These are phyloP conservation scores for Mesochorus sp. DNA, from an alignment of 2,888 invertebrate species.

Conservation along the genomic window DNA sequence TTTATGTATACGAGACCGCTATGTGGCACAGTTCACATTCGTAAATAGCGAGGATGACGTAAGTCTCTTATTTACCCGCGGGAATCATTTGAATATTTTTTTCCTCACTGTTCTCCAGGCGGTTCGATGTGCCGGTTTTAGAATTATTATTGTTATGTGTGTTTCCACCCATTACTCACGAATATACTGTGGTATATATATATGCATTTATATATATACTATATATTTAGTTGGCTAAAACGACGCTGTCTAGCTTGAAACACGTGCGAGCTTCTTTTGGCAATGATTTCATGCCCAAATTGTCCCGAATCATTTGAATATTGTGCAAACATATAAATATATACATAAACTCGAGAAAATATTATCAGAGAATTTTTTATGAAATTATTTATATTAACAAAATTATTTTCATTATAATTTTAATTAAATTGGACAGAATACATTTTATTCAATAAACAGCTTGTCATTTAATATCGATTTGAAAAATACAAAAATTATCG, in stretches of 20 bases:
- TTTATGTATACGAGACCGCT: too few relatives aligned
- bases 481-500: too few relatives aligned
- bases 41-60: conserved; percentile 64
- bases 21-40: conserved; percentile 43
- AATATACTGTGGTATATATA: not conserved
- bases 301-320: not conserved
- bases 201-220: not conserved
- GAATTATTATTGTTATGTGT: conserved; percentile 21
- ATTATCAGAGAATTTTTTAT: too few relatives aligned
- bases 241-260: conserved; percentile 32
- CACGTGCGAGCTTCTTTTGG: conserved; percentile 2
- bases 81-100: conserved; percentile 25
- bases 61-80: conserved; percentile 60
- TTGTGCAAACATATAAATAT: not conserved
- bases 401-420: too few relatives aligned
- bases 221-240: too few relatives aligned
- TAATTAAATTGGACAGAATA: too few relatives aligned
- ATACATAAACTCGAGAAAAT: not conserved
- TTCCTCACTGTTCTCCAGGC: not conserved
- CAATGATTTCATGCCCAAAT: conserved; percentile 18
- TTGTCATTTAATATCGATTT: too few relatives aligned
- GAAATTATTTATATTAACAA: too few relatives aligned
- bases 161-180: not conserved
- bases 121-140: not conserved
- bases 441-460: too few relatives aligned